Base-by-base conservation (phyloP, 1,140 invertebrate species). In the Augochlora pura region DNA sequence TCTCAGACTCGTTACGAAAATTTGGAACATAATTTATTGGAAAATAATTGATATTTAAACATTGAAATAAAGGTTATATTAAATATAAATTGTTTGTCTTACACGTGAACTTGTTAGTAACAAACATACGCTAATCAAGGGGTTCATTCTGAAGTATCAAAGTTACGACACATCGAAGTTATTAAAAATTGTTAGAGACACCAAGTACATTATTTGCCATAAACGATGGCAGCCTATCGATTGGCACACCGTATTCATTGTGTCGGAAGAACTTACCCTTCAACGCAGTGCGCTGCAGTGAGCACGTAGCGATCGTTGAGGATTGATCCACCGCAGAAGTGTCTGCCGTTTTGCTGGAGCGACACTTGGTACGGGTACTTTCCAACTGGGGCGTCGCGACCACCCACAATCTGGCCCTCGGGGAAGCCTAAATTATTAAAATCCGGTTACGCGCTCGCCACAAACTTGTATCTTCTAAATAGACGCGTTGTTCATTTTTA, bases 291-390 rank as follows among this genome's bases (percentile, higher is more conserved):
- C 52, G 94, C 94, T 2, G 95, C 95, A 0, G 94, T 95, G 4
- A 95, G 86, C 42, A 95, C 91, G 81, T 90, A 94, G 71, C 91
- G 89, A 0, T 84, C 78, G 14, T 90, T 91, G n/a, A 95, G 86
- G 4, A 95, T 94, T 1, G 95, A 94, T 21, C 94, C 94, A 4
- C 95, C 94, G 64, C 95, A 95, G 62, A 90, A 90, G 52, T 94
- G 93, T 5, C 90, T 88, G 16, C 93, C 93, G 7, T 79, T 72
- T 0, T 49, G 57, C 46, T 91, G 84, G 52, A 94, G 60, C 16
- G 93, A 94, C 0, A 94, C 90, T 86, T 94, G 93, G 68, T 94
- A 92, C 2, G 93, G 93, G 64, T 93, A 94, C 57, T 89, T 86
- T 0, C 90, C 91, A 14, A 60, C 21, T 0, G 82, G 46, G 23